Evolutionary conservation across 2,888 invertebrate genomes (phyloP).

Genomic region (Harpagoxenus sublaevis): DNA sequence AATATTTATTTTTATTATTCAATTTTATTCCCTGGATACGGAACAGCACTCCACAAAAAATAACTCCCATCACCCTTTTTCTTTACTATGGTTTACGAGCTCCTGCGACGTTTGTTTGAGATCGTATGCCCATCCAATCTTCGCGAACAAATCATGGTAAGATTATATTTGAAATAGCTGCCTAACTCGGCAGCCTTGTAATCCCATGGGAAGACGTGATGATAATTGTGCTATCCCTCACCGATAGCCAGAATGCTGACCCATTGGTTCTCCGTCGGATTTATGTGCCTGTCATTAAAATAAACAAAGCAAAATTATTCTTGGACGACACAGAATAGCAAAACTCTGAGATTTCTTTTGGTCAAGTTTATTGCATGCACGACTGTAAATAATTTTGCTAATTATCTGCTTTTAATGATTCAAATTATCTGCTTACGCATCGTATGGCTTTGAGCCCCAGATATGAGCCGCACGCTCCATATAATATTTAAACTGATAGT

Average conservation of each 20-base stretch:
- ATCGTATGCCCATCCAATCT: conserved; percentile 92
- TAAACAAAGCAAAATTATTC: not conserved
- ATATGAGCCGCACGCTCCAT: conserved; percentile 88
- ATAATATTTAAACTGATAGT: conserved; percentile 87
- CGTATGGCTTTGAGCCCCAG: conserved; percentile 82
- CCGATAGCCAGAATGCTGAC: conserved; percentile 82
- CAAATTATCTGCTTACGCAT: conserved; percentile 77
- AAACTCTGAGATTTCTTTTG: not conserved
- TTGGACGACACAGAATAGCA: not conserved
- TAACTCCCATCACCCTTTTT: conserved; percentile 87
- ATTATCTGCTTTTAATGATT: conserved; percentile 54
- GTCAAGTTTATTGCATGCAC: not conserved
- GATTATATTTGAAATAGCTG: conserved; percentile 83
- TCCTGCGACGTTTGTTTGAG: conserved; percentile 88
- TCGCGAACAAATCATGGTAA: conserved; percentile 89
- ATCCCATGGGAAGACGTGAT: conserved; percentile 97
- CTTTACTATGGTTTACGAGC: conserved; percentile 87
- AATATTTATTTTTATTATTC: not conserved
- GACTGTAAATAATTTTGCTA: not conserved
- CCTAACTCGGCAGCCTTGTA: conserved; percentile 91
- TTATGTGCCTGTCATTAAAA: conserved; percentile 10
- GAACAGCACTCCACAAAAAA: not conserved
- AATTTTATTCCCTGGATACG: not conserved
- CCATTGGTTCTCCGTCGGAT: conserved; percentile 74
- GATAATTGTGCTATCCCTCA: conserved; percentile 90